A percentile compares a stretch with the other conserved stretches of the same genome.
These are phyloP conservation scores for Eupithecia abbreviata DNA, from an alignment of 2,888 invertebrate species.

Conservation along the genomic window DNA sequence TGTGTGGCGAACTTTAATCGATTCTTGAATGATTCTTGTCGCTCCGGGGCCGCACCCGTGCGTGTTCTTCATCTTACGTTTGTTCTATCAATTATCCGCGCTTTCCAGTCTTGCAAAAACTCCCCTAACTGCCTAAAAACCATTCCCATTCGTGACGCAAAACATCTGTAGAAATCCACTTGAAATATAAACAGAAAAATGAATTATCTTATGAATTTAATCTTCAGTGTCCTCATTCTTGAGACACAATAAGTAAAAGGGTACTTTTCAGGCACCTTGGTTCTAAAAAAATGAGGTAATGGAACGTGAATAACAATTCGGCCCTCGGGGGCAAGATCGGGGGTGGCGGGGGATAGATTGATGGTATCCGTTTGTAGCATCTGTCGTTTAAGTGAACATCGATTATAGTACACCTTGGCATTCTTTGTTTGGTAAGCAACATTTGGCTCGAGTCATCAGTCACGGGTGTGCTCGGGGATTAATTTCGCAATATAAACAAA, in stretches of 20 bases:
- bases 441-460: constrained; percentile 74
- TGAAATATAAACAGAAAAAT: constrained; percentile 52
- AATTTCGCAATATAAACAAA: constrained; percentile 76
- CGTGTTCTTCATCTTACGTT: constrained; percentile 34
- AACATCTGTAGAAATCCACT: constrained; percentile 49
- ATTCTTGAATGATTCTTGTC: constrained; percentile 69
- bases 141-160: constrained; percentile 44
- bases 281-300: constrained; percentile 83
- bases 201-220: constrained; percentile 73
- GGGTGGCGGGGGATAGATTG: constrained; percentile 71
- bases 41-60: constrained; percentile 53
- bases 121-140: constrained; percentile 28
- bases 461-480: constrained; percentile 66
- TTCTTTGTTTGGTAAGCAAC: constrained; percentile 76
- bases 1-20: constrained; percentile 72
- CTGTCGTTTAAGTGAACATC: constrained; percentile 82
- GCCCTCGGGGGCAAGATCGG: constrained; percentile 57
- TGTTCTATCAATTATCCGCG: constrained; percentile 33
- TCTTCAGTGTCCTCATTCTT: constrained; percentile 72
- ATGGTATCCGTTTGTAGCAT: constrained; percentile 82
- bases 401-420: constrained; percentile 78
- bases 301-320: constrained; percentile 83
- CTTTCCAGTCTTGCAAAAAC: constrained; percentile 36
- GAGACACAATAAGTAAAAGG: constrained; percentile 81
- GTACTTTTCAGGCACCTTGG: constrained; percentile 77